Evolutionary conservation across 2,888 invertebrate species (phyloP), one percentile per base, ranked within the genome.

Genomic region (Myopa tessellatipennis): DNA sequence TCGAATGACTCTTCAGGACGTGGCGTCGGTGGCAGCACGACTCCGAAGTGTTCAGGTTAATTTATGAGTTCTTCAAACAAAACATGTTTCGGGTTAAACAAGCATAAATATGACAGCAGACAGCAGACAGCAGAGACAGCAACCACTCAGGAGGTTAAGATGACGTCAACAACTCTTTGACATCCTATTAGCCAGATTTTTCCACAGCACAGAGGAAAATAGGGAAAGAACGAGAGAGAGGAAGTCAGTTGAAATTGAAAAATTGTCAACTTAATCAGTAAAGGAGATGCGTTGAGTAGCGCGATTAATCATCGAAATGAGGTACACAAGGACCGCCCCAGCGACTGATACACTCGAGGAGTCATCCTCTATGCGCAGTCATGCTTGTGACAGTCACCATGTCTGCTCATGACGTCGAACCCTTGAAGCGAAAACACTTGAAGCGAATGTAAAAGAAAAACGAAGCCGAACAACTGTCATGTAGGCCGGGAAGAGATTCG

Each of bases 31-130:
- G 45, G 16, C 58, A 55, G 36, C 38, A 72, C 5, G n/a, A 18
- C 72, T 50, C 55, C n/a, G 34, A 70, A 34, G 65, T 36, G 40
- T 52, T 55, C 58, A 73, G 6, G 40, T 58, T 74, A 74, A 74
- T 74, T 65, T 74, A 74, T 74, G 65, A 74, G 67, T 67, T 74
- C 52, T 52, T 67, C 45, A 74, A 74, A 67, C 55, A 67, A 67
- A 74, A 52, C 67, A 68, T 67, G 65, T 74, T 74, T 58, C 52
- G 55, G 67, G 55, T 74, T 67, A 74, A 74, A 68, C 74, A 67
- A 52, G 61, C 73, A 73, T 45, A 61, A 73, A 73, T 61, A 61
- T 73, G 73, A 73, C 67, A 55, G 52, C 52, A 67, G 74, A 73
- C 67, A 55, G 52, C 52, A 67, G 74, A 34, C 74, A 73, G 73